Conservation (phyloP, 2,113 vertebrate genomes). For the Girardinichthys multiradiatus region DNA sequence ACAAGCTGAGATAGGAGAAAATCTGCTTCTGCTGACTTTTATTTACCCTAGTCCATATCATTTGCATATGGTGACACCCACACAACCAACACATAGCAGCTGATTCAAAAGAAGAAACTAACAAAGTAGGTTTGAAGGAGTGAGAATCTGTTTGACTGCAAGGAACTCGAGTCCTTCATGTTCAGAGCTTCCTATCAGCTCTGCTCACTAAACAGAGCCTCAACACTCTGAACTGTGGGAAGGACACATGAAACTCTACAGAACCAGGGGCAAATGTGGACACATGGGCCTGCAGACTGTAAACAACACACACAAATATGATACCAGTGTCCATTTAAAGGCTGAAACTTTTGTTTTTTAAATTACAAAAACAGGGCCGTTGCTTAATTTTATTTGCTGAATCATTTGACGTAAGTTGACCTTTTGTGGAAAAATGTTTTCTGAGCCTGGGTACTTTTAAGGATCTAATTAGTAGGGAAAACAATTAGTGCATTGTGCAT, state of each 20-base stretch:
- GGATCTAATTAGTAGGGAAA: not conserved
- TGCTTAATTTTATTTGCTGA: not conserved
- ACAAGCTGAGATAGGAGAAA: not conserved
- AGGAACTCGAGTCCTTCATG: slow-evolving; percentile 33
- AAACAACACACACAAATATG: slow-evolving; percentile 4
- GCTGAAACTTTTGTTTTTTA: not conserved
- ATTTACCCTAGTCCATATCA: slow-evolving; percentile 32
- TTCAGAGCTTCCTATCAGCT: slow-evolving; percentile 57
- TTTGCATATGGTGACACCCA: slow-evolving; percentile 48
- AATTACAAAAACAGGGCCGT: not conserved
- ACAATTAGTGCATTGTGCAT: no score
- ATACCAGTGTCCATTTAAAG: not conserved
- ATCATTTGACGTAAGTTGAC: not conserved
- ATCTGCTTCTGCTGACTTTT: slow-evolving; percentile 51
- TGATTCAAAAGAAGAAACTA: slow-evolving; percentile 24
- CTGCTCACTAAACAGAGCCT: slow-evolving; percentile 55
- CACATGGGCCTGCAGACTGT: not conserved
- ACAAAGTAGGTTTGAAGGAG: slow-evolving; percentile 19
- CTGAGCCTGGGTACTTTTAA: not conserved
- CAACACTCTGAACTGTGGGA: slow-evolving; percentile 37
- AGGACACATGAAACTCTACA: slow-evolving; percentile 1
- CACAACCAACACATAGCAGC: slow-evolving; percentile 6
- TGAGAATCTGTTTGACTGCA: slow-evolving; percentile 10
- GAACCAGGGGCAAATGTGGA: not conserved
- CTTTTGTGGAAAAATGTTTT: not conserved